Evolutionary conservation across 2,888 invertebrate species (phyloP), one percentile per base, ranked within the genome.

Genomic region (Hypselothyrea guttata): DNA sequence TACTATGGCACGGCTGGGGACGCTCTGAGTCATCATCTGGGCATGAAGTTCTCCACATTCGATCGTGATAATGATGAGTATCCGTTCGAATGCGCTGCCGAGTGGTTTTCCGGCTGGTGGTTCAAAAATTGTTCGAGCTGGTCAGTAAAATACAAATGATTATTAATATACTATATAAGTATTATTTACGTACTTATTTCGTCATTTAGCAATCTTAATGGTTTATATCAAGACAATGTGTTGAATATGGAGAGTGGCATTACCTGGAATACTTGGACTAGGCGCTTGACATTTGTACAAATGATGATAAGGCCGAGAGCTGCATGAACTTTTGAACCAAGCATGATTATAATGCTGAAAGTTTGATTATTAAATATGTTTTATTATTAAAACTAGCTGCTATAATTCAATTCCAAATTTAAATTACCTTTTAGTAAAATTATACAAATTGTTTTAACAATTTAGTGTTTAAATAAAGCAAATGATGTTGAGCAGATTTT

Each of bases 91-190:
- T 60, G 60, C 7, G 60, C 49, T 2, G 1, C 0, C 0, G 12
- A 45, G 12, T 60, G 49, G 48, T 7, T 4, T 4, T 60, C 60
- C 1, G 60, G 60, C 8, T 60, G 60, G 60, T 60, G 60, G 60
- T 60, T 16, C 16, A 7, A 1, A 0, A 4, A 2, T 0, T 60
- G 60, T 28, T 7, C 1, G 5, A 0, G 2, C 2, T 12, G 33
- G 60, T 49, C 4, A 45, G 34, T 1, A 2, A 7, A 15, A 4
- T n/a, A 7, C 9, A 1, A 37, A 11, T 13, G 12, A 15, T n/a
- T 9, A 1, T 35, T 1, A 5, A 15, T 4, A 22, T 5, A 22
- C 22, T 4, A 22, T 1, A 9, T 18, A 16, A 15, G 4, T 7
- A 15, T 0, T 1, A 0, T 15, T 22, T 7, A 11, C 2, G n/a